Conservation (phyloP, 2,888 invertebrate genomes). For the Gymnocheta viridis region DNA sequence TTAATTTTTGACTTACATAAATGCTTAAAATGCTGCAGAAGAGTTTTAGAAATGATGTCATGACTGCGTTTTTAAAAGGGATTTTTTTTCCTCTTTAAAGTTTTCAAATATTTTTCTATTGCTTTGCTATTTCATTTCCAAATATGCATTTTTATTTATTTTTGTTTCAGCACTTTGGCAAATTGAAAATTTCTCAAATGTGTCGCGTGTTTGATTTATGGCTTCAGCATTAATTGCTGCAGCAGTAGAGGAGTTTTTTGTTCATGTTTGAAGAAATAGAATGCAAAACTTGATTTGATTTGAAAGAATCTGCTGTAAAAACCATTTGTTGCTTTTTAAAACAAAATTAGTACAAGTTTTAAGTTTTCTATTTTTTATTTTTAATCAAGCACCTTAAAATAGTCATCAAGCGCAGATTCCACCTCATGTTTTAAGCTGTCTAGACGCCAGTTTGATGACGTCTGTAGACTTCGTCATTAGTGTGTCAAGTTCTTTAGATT, state of each 20-base stretch:
- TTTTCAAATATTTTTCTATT: slow-evolving; percentile 5
- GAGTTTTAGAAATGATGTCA: slow-evolving; percentile 14
- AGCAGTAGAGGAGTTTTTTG: neutral
- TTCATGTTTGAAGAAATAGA: neutral
- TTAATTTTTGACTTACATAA: neutral
- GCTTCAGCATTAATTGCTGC: slow-evolving; percentile 17
- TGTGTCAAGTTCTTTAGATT: slow-evolving; percentile 16
- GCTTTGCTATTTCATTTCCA: neutral
- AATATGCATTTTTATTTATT: neutral
- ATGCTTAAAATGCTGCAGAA: neutral
- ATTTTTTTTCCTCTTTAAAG: neutral
- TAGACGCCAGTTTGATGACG: neutral
- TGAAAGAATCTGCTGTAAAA: no score
- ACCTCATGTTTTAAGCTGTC: no score
- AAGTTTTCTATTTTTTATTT: no score
- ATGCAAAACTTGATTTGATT: neutral
- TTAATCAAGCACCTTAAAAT: no score
- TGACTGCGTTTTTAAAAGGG: neutral
- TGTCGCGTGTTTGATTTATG: slow-evolving; percentile 56
- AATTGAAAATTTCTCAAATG: slow-evolving; percentile 49
- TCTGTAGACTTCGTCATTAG: neutral
- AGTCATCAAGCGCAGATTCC: neutral
- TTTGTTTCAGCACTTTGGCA: slow-evolving; percentile 47
- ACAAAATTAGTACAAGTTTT: no score
- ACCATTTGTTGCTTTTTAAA: no score